phyloP scores from a whole-genome alignment of 2,113 vertebrate genomes.

The Fukomys damarensis region DNA sequence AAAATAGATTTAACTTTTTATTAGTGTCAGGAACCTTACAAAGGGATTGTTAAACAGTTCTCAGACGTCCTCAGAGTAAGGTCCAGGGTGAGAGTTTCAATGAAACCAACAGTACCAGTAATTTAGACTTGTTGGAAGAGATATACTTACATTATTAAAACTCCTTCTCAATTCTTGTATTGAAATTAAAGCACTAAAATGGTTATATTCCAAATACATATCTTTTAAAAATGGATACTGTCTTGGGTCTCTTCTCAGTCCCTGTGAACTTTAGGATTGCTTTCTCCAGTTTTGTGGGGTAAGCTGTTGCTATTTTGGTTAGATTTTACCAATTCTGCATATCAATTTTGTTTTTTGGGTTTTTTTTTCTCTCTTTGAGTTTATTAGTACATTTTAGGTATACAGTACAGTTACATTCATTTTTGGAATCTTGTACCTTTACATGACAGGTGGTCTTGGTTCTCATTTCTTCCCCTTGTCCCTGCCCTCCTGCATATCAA shows the following conservation, averaged over 20 bases:
- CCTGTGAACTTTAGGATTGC: background rate
- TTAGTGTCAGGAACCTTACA: constrained; percentile 70
- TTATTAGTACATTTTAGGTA: too few relatives aligned
- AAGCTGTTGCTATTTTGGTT: background rate
- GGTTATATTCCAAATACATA: constrained; percentile 81
- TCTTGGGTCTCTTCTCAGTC: background rate
- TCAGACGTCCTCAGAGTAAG: constrained; percentile 82
- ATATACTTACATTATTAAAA: constrained; percentile 87
- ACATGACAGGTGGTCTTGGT: too few relatives aligned
- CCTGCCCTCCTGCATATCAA: background rate
- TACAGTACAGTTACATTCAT: too few relatives aligned
- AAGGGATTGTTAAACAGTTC: constrained; percentile 82
- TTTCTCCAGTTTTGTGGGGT: background rate
- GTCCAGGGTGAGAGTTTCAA: constrained; percentile 84
- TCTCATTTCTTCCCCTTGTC: too few relatives aligned
- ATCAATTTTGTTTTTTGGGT: background rate
- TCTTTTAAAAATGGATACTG: background rate
- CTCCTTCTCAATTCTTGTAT: constrained; percentile 85
- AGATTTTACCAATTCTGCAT: background rate
- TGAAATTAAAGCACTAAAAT: constrained; percentile 86
- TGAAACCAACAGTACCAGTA: constrained; percentile 82
- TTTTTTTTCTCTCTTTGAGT: too few relatives aligned
- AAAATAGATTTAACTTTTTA: constrained; percentile 64
- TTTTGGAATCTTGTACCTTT: too few relatives aligned
- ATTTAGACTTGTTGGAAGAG: constrained; percentile 81